Evolutionary conservation across 37 sponge, comb jelly and placozoan species (phyloP).

Genomic region (Hormiphora californensis): DNA sequence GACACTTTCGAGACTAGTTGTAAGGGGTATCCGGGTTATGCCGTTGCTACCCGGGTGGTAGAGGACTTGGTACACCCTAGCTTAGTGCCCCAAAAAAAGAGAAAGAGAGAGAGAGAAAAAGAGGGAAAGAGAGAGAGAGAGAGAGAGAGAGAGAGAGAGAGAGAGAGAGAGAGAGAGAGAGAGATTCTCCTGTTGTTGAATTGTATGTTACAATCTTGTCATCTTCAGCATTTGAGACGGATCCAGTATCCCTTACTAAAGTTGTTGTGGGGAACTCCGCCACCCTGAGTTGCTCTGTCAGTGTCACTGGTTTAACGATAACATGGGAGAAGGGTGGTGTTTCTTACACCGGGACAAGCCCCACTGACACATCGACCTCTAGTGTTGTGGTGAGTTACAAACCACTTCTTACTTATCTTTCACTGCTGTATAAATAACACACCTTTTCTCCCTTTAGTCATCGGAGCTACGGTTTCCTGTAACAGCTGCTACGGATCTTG

Average conservation of each 20-base stretch:
- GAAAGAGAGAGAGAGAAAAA: too few species aligned
- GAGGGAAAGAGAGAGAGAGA: too few species aligned
- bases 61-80: too few species aligned
- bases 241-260: neutral
- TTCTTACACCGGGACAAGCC: neutral
- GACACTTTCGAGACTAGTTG: too few species aligned
- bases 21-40: too few species aligned
- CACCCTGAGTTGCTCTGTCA: constrained; percentile 12
- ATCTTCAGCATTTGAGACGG: too few species aligned
- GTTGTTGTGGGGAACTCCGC: neutral
- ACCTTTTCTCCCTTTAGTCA: constrained; percentile 8
- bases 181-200: too few species aligned
- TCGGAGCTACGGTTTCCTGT: neutral
- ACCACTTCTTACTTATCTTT: neutral
- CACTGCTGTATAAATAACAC: neutral
- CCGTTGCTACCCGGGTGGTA: too few species aligned
- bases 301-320: neutral
- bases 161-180: too few species aligned
- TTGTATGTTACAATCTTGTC: too few species aligned
- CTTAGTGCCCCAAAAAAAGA: too few species aligned
- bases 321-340: constrained; percentile 18
- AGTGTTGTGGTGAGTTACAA: neutral
- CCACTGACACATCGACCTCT: constrained; percentile 6
- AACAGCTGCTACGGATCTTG: neutral
- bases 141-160: too few species aligned